phyloP scores from a whole-genome alignment of 2,888 invertebrate genomes.

The Eudasyphora cyanicolor region DNA sequence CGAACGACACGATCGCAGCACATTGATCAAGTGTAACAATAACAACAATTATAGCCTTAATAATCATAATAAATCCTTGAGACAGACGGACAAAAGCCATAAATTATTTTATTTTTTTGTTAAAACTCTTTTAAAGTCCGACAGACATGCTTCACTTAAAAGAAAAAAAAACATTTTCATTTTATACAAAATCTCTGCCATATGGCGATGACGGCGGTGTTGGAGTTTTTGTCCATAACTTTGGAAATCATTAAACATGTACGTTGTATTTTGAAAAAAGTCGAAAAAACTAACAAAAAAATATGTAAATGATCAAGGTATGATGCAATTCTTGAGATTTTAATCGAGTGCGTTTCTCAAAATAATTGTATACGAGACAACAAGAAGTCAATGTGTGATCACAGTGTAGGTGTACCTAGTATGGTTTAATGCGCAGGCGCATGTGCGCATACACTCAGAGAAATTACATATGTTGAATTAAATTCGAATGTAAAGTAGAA shows the following conservation, averaged over 20 bases:
- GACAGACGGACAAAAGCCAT: constrained; percentile 26
- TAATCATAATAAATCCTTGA: constrained; percentile 53
- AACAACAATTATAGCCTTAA: constrained; percentile 19
- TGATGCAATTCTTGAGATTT: constrained; percentile 60
- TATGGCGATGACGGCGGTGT: constrained; percentile 35
- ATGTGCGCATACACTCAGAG: constrained; percentile 21
- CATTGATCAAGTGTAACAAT: constrained; percentile 35
- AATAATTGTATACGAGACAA: neutral
- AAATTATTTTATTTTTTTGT: neutral
- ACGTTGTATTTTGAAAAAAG: no score
- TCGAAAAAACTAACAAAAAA: constrained; percentile 17
- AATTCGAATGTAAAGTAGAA: no score
- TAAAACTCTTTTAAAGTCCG: constrained; percentile 9
- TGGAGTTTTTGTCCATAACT: neutral
- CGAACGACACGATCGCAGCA: neutral
- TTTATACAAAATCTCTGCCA: constrained; percentile 2
- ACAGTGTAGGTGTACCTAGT: constrained; percentile 50
- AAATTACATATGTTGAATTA: neutral
- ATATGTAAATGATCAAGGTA: constrained; percentile 54
- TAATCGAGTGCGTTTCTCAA: constrained; percentile 35
- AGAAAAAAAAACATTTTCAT: no score
- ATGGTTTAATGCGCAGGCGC: constrained; percentile 58
- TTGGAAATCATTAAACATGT: constrained; percentile 18
- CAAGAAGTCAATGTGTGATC: neutral
- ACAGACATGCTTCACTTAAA: neutral